A percentile compares a stretch with the other conserved stretches of the same genome.
phyloP scores from a whole-genome alignment of 1,140 invertebrate genomes.

The Drosophila saltans region DNA sequence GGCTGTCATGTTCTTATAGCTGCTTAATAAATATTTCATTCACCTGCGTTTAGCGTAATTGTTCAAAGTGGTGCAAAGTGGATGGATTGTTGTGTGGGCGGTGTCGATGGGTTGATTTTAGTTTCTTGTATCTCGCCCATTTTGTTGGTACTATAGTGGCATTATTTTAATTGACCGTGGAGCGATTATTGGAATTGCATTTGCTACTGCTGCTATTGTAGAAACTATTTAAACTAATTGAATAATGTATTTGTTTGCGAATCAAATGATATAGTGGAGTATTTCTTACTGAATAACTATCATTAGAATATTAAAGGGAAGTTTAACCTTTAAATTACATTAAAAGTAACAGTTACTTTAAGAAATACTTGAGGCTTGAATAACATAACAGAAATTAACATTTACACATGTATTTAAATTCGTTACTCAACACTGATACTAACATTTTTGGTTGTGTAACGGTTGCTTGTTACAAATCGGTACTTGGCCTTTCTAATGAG shows the following conservation, averaged over 20 bases:
- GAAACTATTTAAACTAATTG: neutral
- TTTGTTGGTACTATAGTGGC: neutral
- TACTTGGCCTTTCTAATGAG: no score
- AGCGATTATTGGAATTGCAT: conserved; percentile 1
- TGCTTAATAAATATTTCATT: conserved; percentile 72
- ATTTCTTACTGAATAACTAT: neutral
- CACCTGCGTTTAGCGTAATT: conserved; percentile 50
- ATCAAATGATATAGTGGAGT: neutral
- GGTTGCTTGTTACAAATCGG: no score
- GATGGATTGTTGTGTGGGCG: neutral
- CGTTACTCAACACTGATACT: no score
- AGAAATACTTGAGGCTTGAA: no score
- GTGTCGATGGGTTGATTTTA: neutral
- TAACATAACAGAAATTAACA: no score
- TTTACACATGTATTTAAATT: no score
- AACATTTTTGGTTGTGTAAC: no score
- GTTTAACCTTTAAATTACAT: no score
- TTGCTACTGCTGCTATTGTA: neutral
- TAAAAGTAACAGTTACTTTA: no score
- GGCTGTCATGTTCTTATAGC: conserved; percentile 52
- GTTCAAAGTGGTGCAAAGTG: conserved; percentile 8
- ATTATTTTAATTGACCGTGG: conserved; percentile 5
- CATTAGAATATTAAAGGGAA: no score
- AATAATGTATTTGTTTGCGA: neutral
- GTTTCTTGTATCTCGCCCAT: neutral